A percentile compares a stretch with the other conserved stretches of the same genome.
phyloP scores from a whole-genome alignment of 2,797 vertebrate species.

The Pangasius djambal region DNA sequence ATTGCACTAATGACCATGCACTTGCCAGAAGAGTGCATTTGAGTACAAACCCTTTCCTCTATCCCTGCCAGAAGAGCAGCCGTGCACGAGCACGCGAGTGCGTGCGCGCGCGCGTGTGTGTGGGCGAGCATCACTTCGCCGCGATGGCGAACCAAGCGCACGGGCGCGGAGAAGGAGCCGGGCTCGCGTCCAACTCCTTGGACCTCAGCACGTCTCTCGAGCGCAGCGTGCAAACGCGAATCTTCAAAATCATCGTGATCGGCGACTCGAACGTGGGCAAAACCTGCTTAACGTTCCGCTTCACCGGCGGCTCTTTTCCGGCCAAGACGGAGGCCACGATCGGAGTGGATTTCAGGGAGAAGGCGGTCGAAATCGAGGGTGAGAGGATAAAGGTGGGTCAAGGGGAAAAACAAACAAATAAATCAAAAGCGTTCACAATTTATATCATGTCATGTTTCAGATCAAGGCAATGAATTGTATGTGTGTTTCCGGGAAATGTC shows the following conservation, averaged over 20 bases:
- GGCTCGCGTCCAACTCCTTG: conserved; percentile 71
- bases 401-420: background rate
- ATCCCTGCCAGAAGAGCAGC: conserved; percentile 47
- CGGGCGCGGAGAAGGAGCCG: conserved; percentile 45
- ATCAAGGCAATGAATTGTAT: background rate
- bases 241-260: conserved; percentile 98
- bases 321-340: conserved; percentile 96
- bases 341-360: conserved; percentile 96
- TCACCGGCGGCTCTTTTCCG: conserved; percentile 93
- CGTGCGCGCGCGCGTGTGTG: background rate
- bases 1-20: background rate
- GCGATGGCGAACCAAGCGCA: conserved; percentile 62
- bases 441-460: background rate
- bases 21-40: conserved; percentile 43
- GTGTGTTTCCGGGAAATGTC: background rate
- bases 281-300: conserved; percentile 96
- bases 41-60: conserved; percentile 41
- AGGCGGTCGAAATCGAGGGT: conserved; percentile 90
- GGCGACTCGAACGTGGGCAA: conserved; percentile 98
- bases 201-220: conserved; percentile 83
- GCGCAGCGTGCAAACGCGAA: conserved; percentile 87
- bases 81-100: conserved; percentile 40
- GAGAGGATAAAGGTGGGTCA: conserved; percentile 92
- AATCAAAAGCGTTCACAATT: background rate
- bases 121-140: conserved; percentile 42